phyloP scores from a whole-genome alignment of 2,113 vertebrate genomes.

The Lepus americanus region DNA sequence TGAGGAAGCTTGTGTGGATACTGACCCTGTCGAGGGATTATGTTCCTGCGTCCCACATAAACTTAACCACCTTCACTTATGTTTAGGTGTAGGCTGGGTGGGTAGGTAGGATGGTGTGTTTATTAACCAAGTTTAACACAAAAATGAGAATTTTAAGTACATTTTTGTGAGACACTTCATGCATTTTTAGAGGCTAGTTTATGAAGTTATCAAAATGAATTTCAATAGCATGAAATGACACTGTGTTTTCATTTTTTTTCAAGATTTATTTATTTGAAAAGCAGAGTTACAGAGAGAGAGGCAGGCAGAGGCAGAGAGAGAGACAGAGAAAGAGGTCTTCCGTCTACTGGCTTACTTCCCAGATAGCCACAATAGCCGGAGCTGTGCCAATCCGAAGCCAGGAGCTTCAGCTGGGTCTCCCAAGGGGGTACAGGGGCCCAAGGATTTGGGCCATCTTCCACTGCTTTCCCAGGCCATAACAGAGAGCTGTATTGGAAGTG shows the following conservation, averaged over 20 bases:
- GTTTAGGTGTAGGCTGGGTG: not conserved
- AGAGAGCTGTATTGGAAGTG: too few relatives aligned
- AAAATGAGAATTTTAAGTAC: conserved; percentile 38
- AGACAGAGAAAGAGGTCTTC: too few relatives aligned
- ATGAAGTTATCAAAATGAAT: not conserved
- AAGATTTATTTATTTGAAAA: too few relatives aligned
- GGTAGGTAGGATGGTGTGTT: not conserved
- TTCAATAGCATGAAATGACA: not conserved
- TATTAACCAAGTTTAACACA: conserved; percentile 2
- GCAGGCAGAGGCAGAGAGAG: too few relatives aligned
- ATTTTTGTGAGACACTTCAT: not conserved
- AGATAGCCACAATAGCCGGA: too few relatives aligned
- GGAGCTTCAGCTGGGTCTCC: too few relatives aligned
- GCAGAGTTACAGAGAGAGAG: too few relatives aligned
- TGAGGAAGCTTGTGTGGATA: not conserved
- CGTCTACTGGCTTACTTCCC: too few relatives aligned
- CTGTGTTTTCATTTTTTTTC: not conserved
- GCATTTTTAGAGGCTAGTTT: not conserved
- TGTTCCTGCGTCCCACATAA: not conserved
- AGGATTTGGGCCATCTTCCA: too few relatives aligned
- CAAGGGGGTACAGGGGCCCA: too few relatives aligned
- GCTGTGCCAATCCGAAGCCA: too few relatives aligned
- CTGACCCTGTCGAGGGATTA: not conserved
- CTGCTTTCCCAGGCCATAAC: too few relatives aligned
- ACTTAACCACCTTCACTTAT: not conserved